phyloP scores from a whole-genome alignment of 2,888 invertebrate species.

The Clanis bilineata region DNA sequence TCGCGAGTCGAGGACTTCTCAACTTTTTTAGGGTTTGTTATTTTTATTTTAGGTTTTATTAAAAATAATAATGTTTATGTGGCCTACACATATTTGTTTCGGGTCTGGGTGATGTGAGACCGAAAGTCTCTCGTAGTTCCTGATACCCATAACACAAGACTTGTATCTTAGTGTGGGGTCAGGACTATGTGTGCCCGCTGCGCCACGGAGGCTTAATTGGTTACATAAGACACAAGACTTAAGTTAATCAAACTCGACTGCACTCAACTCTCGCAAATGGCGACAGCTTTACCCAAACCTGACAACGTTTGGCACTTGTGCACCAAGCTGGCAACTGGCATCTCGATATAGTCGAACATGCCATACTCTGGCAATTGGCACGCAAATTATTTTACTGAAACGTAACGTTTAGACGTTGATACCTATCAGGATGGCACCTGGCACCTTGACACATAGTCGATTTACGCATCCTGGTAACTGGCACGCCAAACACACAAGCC shows the following conservation, averaged over 20 bases:
- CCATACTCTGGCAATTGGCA: neutral
- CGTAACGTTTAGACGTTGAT: no score
- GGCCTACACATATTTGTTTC: no score
- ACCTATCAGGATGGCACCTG: neutral
- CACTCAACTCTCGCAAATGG: neutral
- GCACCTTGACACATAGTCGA: neutral
- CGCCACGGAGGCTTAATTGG: no score
- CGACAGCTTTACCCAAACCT: neutral
- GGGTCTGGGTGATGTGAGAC: no score
- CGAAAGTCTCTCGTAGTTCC: no score
- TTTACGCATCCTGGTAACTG: neutral
- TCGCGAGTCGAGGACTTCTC: no score
- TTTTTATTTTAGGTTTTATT: neutral
- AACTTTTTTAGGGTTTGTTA: no score
- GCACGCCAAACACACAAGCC: constrained; percentile 7
- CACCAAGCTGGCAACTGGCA: neutral
- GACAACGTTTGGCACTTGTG: constrained; percentile 14
- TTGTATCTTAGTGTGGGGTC: no score
- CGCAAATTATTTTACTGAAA: no score
- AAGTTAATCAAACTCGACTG: neutral
- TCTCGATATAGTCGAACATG: neutral
- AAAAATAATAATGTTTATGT: neutral
- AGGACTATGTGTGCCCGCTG: no score
- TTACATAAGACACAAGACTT: neutral
- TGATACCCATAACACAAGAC: no score